Conservation (phyloP, 2,888 invertebrate species). For the Apamea monoglypha region DNA sequence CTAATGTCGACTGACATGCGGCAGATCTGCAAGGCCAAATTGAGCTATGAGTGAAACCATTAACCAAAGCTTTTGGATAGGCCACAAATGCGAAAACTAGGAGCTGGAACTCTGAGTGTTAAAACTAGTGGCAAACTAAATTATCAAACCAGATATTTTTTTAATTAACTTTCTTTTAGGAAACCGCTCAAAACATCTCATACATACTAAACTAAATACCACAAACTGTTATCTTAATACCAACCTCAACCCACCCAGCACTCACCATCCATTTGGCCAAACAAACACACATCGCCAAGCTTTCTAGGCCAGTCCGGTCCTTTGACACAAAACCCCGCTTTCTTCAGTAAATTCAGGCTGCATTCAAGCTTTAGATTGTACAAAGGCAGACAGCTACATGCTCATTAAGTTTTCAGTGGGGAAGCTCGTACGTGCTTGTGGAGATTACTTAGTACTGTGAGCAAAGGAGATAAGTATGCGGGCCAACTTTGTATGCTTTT, state of each 20-base stretch:
- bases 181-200: not conserved
- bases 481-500: conserved; percentile 10
- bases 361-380: conserved; percentile 58
- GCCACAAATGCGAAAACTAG: too few relatives aligned
- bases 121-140: too few relatives aligned
- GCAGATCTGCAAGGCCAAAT: too few relatives aligned
- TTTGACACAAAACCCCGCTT: conserved; percentile 51
- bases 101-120: not conserved
- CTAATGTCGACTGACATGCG: too few relatives aligned
- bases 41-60: too few relatives aligned
- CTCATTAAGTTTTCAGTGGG: conserved; percentile 66
- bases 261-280: conserved; percentile 11
- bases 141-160: too few relatives aligned
- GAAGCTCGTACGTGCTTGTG: conserved; percentile 35
- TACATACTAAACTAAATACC: not conserved
- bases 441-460: conserved; percentile 36
- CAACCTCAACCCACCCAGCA: too few relatives aligned
- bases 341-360: conserved; percentile 48
- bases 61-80: too few relatives aligned
- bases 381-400: conserved; percentile 34
- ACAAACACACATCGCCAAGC: conserved; percentile 33
- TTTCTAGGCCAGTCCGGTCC: conserved; percentile 49
- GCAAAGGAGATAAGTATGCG: conserved; percentile 2
- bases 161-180: not conserved
- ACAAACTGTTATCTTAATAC: not conserved